Percentiles rank a stretch among this genome's conserved stretches.
phyloP scores from a whole-genome alignment of 2,888 invertebrate species.

The Homarus gammarus region DNA sequence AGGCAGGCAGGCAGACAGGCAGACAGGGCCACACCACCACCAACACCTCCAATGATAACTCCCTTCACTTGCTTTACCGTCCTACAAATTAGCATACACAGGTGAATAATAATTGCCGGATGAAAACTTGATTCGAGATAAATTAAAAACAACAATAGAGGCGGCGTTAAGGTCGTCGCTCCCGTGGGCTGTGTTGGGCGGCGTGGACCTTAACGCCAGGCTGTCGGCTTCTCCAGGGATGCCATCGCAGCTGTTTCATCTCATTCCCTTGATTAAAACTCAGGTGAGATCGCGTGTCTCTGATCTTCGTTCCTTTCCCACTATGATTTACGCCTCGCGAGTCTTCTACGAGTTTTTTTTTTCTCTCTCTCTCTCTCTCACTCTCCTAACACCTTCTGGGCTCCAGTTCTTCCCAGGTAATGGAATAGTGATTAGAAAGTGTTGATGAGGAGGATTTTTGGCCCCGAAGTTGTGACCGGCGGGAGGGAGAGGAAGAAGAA shows the following conservation, averaged over 20 bases:
- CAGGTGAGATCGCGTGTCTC: slow-evolving; percentile 50
- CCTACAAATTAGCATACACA: slow-evolving; percentile 55
- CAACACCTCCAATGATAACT: slow-evolving; percentile 30
- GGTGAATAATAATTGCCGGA: slow-evolving; percentile 60
- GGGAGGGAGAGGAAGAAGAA: no score
- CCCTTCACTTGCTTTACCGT: slow-evolving; percentile 26
- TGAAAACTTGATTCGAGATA: slow-evolving; percentile 54
- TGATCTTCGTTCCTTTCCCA: slow-evolving; percentile 32
- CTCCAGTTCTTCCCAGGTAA: no score
- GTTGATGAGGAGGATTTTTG: no score
- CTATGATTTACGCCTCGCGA: not conserved
- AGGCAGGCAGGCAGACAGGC: no score
- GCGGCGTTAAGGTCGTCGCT: slow-evolving; percentile 1
- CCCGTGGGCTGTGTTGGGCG: not conserved
- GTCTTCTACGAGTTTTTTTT: not conserved
- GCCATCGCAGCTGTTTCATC: slow-evolving; percentile 62
- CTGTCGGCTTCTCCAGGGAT: slow-evolving; percentile 22
- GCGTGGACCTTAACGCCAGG: slow-evolving; percentile 11
- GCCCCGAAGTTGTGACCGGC: no score
- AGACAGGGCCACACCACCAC: no score
- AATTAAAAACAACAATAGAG: slow-evolving; percentile 44
- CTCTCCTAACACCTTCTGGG: not conserved
- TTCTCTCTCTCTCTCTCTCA: not conserved
- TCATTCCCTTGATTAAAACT: slow-evolving; percentile 70
- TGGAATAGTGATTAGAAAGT: no score